Conservation (phyloP, 2,888 invertebrate species). For the Aplocera efformata region DNA sequence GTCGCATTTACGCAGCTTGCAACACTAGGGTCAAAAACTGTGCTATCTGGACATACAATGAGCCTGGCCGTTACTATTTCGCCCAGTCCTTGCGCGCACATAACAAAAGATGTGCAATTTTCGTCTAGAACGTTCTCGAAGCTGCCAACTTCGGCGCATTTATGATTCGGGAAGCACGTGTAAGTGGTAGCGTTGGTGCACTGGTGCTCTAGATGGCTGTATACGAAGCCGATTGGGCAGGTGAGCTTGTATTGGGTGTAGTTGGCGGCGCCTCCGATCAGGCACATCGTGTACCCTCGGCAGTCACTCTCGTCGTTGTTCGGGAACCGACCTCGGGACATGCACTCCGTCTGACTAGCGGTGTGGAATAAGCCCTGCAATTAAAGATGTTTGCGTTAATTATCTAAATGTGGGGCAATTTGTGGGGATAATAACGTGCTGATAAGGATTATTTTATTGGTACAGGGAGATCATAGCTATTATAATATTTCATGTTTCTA, state of each 20-base stretch:
- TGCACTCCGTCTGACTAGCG: slow-evolving; percentile 44
- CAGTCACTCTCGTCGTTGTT: slow-evolving; percentile 53
- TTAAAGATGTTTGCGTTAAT: slow-evolving; percentile 26
- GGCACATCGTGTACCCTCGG: slow-evolving; percentile 62
- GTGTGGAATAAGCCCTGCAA: slow-evolving; percentile 54
- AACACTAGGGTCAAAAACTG: slow-evolving; percentile 39
- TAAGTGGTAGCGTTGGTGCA: slow-evolving; percentile 63
- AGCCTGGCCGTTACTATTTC: slow-evolving; percentile 50
- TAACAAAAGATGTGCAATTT: slow-evolving; percentile 49
- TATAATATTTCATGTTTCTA: too few species aligned
- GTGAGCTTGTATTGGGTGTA: slow-evolving; percentile 55
- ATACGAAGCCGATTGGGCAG: slow-evolving; percentile 58
- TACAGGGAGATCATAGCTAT: not conserved
- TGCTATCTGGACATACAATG: slow-evolving; percentile 44
- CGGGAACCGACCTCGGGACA: slow-evolving; percentile 54
- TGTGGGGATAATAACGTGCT: not conserved
- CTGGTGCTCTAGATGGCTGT: slow-evolving; percentile 55
- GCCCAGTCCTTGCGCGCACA: slow-evolving; percentile 50
- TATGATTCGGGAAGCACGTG: slow-evolving; percentile 47
- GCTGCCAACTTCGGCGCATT: slow-evolving; percentile 47
- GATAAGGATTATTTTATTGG: not conserved
- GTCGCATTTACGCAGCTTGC: slow-evolving; percentile 46
- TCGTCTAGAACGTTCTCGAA: slow-evolving; percentile 35
- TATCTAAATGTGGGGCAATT: slow-evolving; percentile 29
- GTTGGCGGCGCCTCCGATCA: slow-evolving; percentile 40